Evolutionary conservation across 2,797 vertebrate genomes (phyloP).

Genomic region (Pseudochromis fuscus): DNA sequence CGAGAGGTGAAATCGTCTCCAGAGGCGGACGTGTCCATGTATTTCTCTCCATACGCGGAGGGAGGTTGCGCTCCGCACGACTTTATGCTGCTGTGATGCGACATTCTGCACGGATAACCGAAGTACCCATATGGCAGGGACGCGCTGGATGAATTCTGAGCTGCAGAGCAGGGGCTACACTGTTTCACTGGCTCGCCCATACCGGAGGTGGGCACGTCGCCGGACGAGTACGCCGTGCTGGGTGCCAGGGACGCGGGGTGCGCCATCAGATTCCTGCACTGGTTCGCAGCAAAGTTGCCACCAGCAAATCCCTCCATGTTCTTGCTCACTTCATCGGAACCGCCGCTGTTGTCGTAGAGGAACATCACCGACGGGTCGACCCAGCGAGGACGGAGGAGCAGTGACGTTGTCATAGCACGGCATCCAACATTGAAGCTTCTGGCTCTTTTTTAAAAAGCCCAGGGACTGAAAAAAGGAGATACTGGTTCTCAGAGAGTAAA

Average conservation of each 20-base stretch:
- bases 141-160: conserved; percentile 93
- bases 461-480: conserved; percentile 93
- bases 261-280: conserved; percentile 97
- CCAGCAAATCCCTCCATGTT: conserved; percentile 93
- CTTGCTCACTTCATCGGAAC: conserved; percentile 95
- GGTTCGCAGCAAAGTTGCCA: conserved; percentile 94
- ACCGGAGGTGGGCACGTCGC: conserved; percentile 88
- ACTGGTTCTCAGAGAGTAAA: conserved; percentile 89
- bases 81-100: conserved; percentile 93
- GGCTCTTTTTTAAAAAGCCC: conserved; percentile 88
- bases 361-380: conserved; percentile 99
- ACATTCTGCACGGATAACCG: conserved; percentile 96
- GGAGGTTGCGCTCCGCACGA: conserved; percentile 91
- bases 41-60: conserved; percentile 92
- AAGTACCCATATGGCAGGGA: conserved; percentile 97
- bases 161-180: conserved; percentile 95
- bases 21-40: conserved; percentile 94
- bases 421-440: conserved; percentile 92
- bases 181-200: conserved; percentile 94
- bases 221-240: conserved; percentile 88
- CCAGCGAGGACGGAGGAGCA: conserved; percentile 99
- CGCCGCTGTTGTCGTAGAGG: conserved; percentile 95
- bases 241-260: conserved; percentile 94
- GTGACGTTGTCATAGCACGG: conserved; percentile 99
- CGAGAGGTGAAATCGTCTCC: conserved; percentile 95